Evolutionary conservation across 2,888 invertebrate species (phyloP).

Genomic region (Agriotes lineatus): DNA sequence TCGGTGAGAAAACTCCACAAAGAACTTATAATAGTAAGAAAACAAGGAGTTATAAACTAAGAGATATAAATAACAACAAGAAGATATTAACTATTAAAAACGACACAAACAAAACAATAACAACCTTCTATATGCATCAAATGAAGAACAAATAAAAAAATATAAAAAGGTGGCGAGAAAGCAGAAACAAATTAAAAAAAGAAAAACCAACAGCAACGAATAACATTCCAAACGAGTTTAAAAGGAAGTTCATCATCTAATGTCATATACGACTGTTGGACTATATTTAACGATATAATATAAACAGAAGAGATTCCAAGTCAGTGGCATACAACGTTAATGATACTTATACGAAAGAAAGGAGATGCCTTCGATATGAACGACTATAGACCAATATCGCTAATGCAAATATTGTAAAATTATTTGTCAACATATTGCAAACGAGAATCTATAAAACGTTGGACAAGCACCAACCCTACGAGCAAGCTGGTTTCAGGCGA

Average conservation of each 20-base stretch:
- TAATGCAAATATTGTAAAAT: not conserved
- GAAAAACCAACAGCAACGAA: not conserved
- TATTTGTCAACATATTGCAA: not conserved
- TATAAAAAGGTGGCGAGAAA: not conserved
- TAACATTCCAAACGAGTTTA: not conserved
- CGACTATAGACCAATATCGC: not conserved
- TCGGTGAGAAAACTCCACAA: not conserved
- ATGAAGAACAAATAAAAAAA: not conserved
- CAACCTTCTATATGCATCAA: not conserved
- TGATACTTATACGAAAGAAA: not conserved
- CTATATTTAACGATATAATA: not conserved
- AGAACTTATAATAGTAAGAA: not conserved
- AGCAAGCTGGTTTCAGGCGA: not conserved
- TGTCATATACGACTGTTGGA: not conserved
- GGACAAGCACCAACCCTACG: not conserved
- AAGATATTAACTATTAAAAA: not conserved
- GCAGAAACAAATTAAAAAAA: not conserved
- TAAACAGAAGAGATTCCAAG: not conserved
- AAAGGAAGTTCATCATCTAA: not conserved
- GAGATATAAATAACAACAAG: not conserved
- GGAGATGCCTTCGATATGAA: not conserved
- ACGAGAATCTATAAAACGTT: not conserved
- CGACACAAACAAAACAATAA: not conserved
- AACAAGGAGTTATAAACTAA: not conserved
- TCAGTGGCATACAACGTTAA: not conserved